Evolutionary conservation across 1,140 invertebrate species (phyloP).

Genomic region (Temnothorax curvispinosus): DNA sequence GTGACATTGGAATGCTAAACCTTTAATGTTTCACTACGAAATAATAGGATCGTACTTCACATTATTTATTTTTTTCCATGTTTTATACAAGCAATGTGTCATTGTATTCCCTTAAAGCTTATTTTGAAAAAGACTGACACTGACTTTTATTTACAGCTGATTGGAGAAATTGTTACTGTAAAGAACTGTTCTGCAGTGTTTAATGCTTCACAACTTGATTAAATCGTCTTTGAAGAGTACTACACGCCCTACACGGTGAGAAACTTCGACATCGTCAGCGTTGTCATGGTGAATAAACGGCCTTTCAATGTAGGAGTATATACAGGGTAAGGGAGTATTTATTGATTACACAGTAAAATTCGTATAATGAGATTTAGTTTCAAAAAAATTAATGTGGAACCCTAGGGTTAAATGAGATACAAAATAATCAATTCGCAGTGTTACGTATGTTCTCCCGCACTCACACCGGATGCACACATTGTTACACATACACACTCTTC

Average conservation of each 20-base stretch:
- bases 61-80: conserved; percentile 12
- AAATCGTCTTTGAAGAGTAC: background rate
- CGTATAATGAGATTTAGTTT: conserved; percentile 11
- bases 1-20: background rate
- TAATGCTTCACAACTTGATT: conserved; percentile 7
- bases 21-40: background rate
- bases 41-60: background rate
- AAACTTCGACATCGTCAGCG: conserved; percentile 1
- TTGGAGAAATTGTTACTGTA: background rate
- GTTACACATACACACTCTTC: conserved; percentile 17
- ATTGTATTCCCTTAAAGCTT: background rate
- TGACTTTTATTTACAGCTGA: conserved; percentile 38
- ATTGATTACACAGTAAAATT: conserved; percentile 42
- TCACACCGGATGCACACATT: conserved; percentile 29
- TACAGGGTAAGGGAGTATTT: conserved; percentile 15
- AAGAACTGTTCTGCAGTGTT: background rate
- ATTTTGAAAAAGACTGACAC: background rate
- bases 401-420: background rate
- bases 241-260: background rate
- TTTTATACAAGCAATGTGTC: background rate
- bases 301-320: background rate
- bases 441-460: conserved; percentile 14
- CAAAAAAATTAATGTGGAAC: background rate
- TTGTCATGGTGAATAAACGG: conserved; percentile 62
- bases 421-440: conserved; percentile 1